Evolutionary conservation across 2,888 invertebrate species (phyloP).

Genomic region (Theodoxus fluviatilis): DNA sequence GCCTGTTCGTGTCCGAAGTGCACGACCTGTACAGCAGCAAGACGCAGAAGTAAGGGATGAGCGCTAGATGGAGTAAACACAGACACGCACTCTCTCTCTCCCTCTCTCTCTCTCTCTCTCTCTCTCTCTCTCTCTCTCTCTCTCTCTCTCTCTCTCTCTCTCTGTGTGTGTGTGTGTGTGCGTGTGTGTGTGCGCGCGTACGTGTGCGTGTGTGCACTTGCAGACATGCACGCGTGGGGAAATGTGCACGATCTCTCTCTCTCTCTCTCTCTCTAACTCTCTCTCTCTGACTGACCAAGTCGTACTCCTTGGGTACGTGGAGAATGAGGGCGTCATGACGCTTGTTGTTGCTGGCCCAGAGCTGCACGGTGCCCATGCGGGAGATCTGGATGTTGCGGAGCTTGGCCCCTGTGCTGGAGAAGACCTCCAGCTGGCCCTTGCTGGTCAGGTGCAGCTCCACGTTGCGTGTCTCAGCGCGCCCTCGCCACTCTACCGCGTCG

Average conservation of each 20-base stretch:
- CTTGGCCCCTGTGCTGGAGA: constrained; percentile 41
- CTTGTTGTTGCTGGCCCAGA: constrained; percentile 51
- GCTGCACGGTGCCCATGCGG: constrained; percentile 37
- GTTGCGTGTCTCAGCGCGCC: constrained; percentile 40
- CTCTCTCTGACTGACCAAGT: constrained; percentile 46
- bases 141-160: no score
- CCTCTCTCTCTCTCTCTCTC: no score
- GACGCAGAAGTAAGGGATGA: neutral
- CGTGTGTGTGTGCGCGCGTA: neutral
- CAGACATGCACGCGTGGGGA: neutral
- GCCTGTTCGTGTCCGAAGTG: constrained; percentile 44
- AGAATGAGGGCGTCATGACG: constrained; percentile 45
- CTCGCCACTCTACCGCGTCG: constrained; percentile 53
- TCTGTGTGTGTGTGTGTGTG: neutral
- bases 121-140: no score
- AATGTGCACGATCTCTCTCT: no score
- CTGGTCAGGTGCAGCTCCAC: constrained; percentile 49
- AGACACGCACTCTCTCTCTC: no score
- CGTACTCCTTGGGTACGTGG: constrained; percentile 58
- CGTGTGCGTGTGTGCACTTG: neutral
- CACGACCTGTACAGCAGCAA: constrained; percentile 43
- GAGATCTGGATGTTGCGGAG: constrained; percentile 42
- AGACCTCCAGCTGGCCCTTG: constrained; percentile 44
- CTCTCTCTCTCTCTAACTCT: no score
- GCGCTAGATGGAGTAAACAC: no score